Base-by-base conservation (phyloP, 2,888 invertebrate species). In the Octonoba sinensis region DNA sequence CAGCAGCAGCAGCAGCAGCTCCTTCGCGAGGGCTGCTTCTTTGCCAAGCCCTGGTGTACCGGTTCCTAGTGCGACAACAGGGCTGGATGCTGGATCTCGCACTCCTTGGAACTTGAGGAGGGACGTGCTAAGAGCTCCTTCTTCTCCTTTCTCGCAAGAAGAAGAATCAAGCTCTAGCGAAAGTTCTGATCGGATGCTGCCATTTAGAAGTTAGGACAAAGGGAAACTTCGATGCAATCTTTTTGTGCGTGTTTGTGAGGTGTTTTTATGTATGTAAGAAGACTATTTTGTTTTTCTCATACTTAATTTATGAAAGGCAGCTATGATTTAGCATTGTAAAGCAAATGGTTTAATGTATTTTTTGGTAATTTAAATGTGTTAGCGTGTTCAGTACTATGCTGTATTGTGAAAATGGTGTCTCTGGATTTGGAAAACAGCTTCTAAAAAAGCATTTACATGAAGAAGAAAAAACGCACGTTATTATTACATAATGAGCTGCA, bases 101-200 rank as follows among this genome's bases (percentile, higher is more conserved):
- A 49, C 49, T 4, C 74, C 75, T 36, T 84, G 84, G 84, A 77
- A 64, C 22, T 22, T 84, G 22, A 76, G 71, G 8, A 57, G 82
- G 15, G 82, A 84, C 73, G 81, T 82, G 16, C 46, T 82, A 20
- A 73, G 82, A 27, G 54, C 73, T 20, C 83, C 83, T 36, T 71
- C 82, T 3, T 84, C 84, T 13, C 84, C 83, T 24, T 72, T 65
- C 57, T 79, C 78, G 0, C 72, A 70, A 47, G 84, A 84, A 56
- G 84, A 84, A 57, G 84, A 84, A 57, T 83, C 82, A 13, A 83
- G 83, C 70, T 84, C 84, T 64, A 84, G 84, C 76, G 84, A 84
- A 69, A 77, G 84, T 64, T 84, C 84, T 24, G 84, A 84, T n/a
- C 72, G 82, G 59, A 60, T 72, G 46, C 27, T 60, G 22, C 62